Conservation (phyloP, 2,113 vertebrate genomes). For the Corydoras sp. region DNA sequence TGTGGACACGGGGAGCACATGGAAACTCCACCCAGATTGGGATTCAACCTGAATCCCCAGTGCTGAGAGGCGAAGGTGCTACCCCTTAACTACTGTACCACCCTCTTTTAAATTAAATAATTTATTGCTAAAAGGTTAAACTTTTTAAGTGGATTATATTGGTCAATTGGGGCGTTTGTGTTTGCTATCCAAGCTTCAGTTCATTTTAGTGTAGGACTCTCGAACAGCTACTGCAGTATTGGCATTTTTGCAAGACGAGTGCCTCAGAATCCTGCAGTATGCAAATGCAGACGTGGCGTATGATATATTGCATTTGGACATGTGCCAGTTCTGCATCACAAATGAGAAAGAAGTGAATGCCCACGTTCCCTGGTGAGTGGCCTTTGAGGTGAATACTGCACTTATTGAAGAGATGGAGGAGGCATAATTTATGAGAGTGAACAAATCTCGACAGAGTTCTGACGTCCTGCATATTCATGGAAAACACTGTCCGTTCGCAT, state of each 20-base stretch:
- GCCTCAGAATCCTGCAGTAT: too few species aligned
- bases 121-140: too few species aligned
- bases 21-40: too few species aligned
- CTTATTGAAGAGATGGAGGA: not conserved
- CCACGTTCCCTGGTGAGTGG: not conserved
- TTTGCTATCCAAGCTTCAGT: too few species aligned
- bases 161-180: not conserved
- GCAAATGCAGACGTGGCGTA: not conserved
- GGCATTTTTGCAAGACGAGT: too few species aligned
- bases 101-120: too few species aligned
- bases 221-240: too few species aligned
- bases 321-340: conserved; percentile 1
- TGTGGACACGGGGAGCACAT: too few species aligned
- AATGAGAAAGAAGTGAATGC: not conserved
- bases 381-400: not conserved
- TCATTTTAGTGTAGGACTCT: too few species aligned
- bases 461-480: not conserved
- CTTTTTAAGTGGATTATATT: not conserved
- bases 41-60: too few species aligned
- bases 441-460: not conserved
- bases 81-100: not conserved
- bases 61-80: too few species aligned
- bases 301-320: not conserved
- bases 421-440: not conserved
- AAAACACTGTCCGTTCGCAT: not conserved